These are phyloP conservation scores for Anastrepha obliqua DNA, from an alignment of 1,140 invertebrate species.

Conservation along the genomic window DNA sequence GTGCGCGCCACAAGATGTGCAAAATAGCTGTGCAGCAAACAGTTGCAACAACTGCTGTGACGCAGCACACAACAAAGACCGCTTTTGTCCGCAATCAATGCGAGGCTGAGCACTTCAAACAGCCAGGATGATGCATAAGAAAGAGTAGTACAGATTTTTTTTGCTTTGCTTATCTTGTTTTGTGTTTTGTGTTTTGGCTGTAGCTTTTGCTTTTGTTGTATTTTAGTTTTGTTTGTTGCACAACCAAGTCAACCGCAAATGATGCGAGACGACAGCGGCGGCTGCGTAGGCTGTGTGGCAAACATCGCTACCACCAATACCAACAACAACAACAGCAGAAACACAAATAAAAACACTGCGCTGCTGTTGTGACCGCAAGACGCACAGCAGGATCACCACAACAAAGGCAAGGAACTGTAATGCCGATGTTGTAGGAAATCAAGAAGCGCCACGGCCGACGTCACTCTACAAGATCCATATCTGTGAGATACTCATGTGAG, in stretches of 20 bases:
- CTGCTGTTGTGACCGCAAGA: constrained; percentile 35
- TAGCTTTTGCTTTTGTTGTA: neutral
- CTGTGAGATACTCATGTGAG: constrained; percentile 27
- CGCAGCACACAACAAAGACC: constrained; percentile 19
- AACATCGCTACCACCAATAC: neutral
- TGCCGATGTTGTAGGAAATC: neutral
- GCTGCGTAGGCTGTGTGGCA: constrained; percentile 34
- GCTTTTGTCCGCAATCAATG: constrained; percentile 38
- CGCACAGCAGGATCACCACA: constrained; percentile 41
- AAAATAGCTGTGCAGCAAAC: constrained; percentile 43
- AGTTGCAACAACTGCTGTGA: constrained; percentile 41
- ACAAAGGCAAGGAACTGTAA: constrained; percentile 15
- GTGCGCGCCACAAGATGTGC: constrained; percentile 46
- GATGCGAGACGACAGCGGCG: constrained; percentile 19
- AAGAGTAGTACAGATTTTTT: neutral
- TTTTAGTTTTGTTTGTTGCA: constrained; percentile 1
- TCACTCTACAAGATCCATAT: constrained; percentile 30
- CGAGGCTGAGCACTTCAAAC: neutral
- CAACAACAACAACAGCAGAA: neutral
- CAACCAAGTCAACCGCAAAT: constrained; percentile 47
- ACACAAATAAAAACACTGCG: constrained; percentile 3
- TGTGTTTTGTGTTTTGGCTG: neutral
- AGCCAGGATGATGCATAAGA: constrained; percentile 4
- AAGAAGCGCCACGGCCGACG: constrained; percentile 30
- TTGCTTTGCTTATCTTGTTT: constrained; percentile 16